A percentile compares a stretch with the other conserved stretches of the same genome.
Conservation (phyloP, 2,888 invertebrate species). For the Barypeithes pellucidus region DNA sequence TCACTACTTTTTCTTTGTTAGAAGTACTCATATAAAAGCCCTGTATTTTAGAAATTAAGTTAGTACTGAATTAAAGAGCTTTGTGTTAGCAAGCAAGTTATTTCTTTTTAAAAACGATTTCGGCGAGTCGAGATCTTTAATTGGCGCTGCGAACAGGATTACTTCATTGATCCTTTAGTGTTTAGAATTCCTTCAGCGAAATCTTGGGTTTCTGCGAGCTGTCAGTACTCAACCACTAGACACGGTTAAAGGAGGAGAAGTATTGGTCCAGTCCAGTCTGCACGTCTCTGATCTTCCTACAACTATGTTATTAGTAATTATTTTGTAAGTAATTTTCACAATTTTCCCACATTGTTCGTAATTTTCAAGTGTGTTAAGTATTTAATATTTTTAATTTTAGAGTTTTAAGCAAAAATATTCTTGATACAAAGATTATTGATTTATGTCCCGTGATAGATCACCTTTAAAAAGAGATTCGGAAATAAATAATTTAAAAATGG, state of each 20-base stretch:
- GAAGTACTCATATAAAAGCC: too few species aligned
- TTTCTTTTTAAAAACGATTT: conserved; percentile 21
- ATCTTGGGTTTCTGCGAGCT: conserved; percentile 17
- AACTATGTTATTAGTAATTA: conserved; percentile 13
- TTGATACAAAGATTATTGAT: conserved; percentile 23
- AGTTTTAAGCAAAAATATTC: not conserved
- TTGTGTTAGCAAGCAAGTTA: too few species aligned
- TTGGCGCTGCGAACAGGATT: conserved; percentile 29
- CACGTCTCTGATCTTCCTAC: conserved; percentile 15
- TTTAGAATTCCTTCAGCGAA: conserved; percentile 28
- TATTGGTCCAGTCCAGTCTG: conserved; percentile 17
- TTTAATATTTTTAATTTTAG: not conserved
- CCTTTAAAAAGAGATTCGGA: conserved; percentile 8
- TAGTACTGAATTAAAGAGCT: too few species aligned
- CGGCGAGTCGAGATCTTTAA: not conserved
- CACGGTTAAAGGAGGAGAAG: not conserved
- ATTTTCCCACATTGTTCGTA: not conserved
- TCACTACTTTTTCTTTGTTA: too few species aligned
- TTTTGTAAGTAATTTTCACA: conserved; percentile 9
- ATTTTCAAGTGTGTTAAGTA: too few species aligned
- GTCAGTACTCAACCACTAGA: conserved; percentile 5
- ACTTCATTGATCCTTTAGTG: conserved; percentile 20
- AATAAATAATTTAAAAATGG: conserved; percentile 10
- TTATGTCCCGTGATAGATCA: conserved; percentile 21
- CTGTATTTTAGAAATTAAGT: too few species aligned